Base-by-base conservation (phyloP, 2,888 invertebrate species). In the Ennomos fuscantarius region DNA sequence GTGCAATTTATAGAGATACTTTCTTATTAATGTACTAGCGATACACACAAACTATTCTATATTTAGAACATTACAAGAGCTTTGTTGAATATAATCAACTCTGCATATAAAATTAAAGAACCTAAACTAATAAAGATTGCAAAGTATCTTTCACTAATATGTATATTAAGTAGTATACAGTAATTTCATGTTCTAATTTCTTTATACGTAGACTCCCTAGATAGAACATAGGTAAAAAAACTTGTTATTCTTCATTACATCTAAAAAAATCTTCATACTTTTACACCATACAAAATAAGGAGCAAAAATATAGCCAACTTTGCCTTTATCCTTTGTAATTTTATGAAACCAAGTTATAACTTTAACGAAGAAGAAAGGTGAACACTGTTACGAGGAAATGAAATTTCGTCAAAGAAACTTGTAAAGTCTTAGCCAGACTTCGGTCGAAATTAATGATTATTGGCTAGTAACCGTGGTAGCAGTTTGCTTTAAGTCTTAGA, bases 401-500 rank as follows among this genome's bases (percentile, higher is more conserved):
- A 70, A 72, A 69, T 73, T 73, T 66, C 64, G 65, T 72, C 71
- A 74, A 73, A 72, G 72, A 68, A 71, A 65, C 63, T 66, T 65
- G 60, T 63, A 37, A 66, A 74, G 70, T 72, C 72, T 63, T 57
- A 55, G 66, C 53, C 69, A 69, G 70, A 68, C 62, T 65, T 69
- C 63, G 44, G 59, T 65, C 69, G 66, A 73, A 75, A 78, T 78
- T 73, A 74, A 78, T 79, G 72, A 70, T 72, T 73, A 76, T 75
- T 74, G 68, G 68, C 63, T 49, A 53, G 60, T 62, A 43, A 48
- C 46, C 49, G 60, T 67, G 57, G 48, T 50, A 44, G 48, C 13
- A n/a, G 33, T 52, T 54, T 24, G 58, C 39, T 33, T 59, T 48
- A 15, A 60, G 60, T 63, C 55, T 53, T 49, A 59, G 40, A 43